phyloP scores from a whole-genome alignment of 2,113 vertebrate species.

The Peromyscus polionotus region DNA sequence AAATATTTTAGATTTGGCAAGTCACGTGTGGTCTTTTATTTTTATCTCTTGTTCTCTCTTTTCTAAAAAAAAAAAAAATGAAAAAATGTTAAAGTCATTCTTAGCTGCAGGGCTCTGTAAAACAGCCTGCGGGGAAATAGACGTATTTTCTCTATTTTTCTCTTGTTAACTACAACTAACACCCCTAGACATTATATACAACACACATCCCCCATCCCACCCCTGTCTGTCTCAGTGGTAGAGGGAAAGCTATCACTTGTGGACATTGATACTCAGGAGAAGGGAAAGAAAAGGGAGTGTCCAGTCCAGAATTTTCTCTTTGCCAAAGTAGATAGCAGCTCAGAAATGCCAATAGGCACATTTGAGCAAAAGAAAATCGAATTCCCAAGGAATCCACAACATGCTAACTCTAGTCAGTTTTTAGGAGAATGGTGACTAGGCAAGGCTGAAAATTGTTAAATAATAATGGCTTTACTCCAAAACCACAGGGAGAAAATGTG shows the following conservation, averaged over 20 bases:
- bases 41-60: conserved; percentile 9
- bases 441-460: neutral
- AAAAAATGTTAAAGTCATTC: conserved; percentile 45
- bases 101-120: conserved; percentile 57
- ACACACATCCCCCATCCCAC: neutral
- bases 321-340: neutral
- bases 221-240: neutral
- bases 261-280: neutral
- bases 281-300: neutral
- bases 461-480: neutral
- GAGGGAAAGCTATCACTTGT: neutral
- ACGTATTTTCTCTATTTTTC: conserved; percentile 29
- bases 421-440: neutral
- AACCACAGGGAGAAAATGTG: neutral
- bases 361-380: neutral
- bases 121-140: neutral
- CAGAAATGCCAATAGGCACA: neutral
- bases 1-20: conserved; percentile 56
- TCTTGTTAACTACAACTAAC: conserved; percentile 16
- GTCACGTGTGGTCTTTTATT: conserved; percentile 12
- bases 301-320: neutral
- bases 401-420: neutral
- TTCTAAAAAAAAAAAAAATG: neutral
- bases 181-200: neutral
- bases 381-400: neutral